Evolutionary conservation across 2,888 invertebrate species (phyloP), one percentile per base, ranked within the genome.

Genomic region (Sphecodes monilicornis): DNA sequence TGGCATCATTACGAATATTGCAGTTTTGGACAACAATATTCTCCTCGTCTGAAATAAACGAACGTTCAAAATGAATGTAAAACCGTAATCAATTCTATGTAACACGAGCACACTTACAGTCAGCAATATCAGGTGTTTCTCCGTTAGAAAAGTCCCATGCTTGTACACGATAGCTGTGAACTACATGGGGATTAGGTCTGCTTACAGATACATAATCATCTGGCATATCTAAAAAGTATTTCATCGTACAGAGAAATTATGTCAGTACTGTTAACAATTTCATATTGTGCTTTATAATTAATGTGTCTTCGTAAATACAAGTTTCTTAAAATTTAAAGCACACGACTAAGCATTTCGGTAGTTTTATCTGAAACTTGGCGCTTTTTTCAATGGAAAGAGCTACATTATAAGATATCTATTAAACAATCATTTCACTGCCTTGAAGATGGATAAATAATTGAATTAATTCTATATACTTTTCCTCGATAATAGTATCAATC

Each of bases 1-100:
- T 98, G 43, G 98, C 98, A 93, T 98, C 98, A 93, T 98, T 98
- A 95, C 98, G 98, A 85, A 98, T 97, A 93, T 97, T 97, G 94
- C 98, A 98, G 90, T 97, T 96, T 50, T 96, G 96, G 11, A 98
- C 98, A 36, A 98, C 97, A 57, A 98, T 95, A 92, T 98, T 98
- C 91, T 97, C 96, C 76, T 96, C 95, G 88, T 96, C 97, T 97
- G 93, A n/a, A 83, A 86, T 36, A 74, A 32, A 46, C 0, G 57
- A 76, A 36, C 39, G 36, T 11, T n/a, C 36, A 50, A 4, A 60
- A 64, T 79, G 6, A 4, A 66, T 39, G 69, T 73, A 71, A 1
- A 46, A 66, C 54, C 46, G 78, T 11, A 50, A 72, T 77, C 8
- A 26, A 74, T 36, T 66, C 10, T 22, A 36, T 22, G 11, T 22